These are phyloP conservation scores for Rhegmatorhina hoffmannsi DNA, from an alignment of 2,113 vertebrate genomes.

Conservation along the genomic window DNA sequence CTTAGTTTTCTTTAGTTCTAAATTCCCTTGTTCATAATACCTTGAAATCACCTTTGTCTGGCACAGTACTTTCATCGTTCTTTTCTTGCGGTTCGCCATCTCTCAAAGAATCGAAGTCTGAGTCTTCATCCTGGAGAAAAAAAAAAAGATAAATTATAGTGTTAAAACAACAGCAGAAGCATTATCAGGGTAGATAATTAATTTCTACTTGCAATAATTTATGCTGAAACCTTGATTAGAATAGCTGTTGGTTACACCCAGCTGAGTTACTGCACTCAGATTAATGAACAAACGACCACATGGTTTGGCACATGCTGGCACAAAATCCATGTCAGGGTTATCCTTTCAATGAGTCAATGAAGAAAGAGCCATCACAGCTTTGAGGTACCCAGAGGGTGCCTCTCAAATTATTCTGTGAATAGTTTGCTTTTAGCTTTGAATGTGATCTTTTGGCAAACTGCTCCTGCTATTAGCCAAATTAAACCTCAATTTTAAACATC, in stretches of 20 bases:
- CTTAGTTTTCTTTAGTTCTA: neutral
- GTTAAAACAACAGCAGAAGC: neutral
- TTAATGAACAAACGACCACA: neutral
- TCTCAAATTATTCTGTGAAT: neutral
- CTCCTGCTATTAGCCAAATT: neutral
- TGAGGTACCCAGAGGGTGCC: neutral
- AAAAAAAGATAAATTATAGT: neutral
- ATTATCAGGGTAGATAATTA: neutral
- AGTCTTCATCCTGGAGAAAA: neutral
- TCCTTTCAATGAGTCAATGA: neutral
- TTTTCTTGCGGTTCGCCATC: neutral
- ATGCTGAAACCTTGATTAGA: slow-evolving; percentile 1
- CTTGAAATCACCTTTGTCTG: slow-evolving; percentile 47
- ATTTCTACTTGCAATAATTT: neutral
- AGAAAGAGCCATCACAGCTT: neutral
- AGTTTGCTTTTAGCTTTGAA: neutral
- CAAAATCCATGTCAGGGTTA: neutral
- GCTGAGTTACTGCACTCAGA: neutral
- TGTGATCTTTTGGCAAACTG: neutral
- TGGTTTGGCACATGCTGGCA: neutral
- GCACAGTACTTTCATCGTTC: neutral
- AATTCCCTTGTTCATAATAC: slow-evolving; percentile 18
- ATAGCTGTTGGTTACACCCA: slow-evolving; percentile 15
- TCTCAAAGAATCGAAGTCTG: neutral
- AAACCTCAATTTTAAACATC: neutral